A percentile compares a stretch with the other conserved stretches of the same genome.
Evolutionary conservation across 2,113 vertebrate genomes (phyloP).

Genomic region (Lycocorax pyrrhopterus): DNA sequence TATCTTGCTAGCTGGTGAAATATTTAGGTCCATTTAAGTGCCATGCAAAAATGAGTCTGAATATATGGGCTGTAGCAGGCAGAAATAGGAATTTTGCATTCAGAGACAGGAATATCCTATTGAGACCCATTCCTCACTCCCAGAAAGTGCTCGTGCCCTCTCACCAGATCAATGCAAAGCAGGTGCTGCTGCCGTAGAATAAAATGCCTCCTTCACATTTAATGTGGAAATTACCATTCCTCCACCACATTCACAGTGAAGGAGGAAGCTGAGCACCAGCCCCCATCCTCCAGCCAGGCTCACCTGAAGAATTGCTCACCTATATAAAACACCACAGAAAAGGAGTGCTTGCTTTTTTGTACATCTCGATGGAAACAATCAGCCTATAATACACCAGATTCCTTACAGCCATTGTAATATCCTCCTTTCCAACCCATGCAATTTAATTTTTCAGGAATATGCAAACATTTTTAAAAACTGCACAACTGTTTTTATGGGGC

Average conservation of each 20-base stretch:
- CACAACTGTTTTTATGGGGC: neutral
- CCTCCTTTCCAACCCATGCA: neutral
- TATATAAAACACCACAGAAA: neutral
- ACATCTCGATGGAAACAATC: neutral
- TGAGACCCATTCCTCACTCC: slow-evolving; percentile 11
- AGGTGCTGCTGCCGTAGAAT: neutral
- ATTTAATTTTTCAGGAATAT: neutral
- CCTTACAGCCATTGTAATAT: neutral
- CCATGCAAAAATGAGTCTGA: neutral
- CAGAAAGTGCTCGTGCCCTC: neutral
- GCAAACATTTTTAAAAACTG: neutral
- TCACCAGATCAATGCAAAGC: neutral
- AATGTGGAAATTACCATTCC: neutral
- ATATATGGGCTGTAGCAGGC: neutral
- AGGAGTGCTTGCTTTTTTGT: neutral
- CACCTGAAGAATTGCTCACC: neutral
- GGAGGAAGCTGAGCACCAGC: neutral
- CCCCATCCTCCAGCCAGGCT: neutral
- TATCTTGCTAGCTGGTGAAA: slow-evolving; percentile 21
- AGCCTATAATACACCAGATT: neutral
- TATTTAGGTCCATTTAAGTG: neutral
- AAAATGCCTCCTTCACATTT: neutral
- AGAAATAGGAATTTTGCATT: slow-evolving; percentile 19
- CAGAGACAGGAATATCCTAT: neutral
- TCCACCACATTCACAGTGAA: neutral